Evolutionary conservation across 2,113 vertebrate genomes (phyloP).

Genomic region (Marmota flaviventris): DNA sequence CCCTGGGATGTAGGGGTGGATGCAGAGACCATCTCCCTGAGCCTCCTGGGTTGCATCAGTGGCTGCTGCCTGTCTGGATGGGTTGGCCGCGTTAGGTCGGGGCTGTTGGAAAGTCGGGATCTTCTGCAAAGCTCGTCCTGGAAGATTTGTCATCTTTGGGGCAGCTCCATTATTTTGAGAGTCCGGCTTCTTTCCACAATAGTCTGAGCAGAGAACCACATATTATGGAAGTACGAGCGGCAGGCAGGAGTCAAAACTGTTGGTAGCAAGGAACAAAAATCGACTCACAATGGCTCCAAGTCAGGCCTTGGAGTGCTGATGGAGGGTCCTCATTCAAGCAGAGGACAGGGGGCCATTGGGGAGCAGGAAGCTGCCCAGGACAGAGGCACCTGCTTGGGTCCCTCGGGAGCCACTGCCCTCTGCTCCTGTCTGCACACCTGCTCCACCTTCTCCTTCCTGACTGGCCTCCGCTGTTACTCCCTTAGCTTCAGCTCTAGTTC

Average conservation of each 20-base stretch:
- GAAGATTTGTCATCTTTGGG: not conserved
- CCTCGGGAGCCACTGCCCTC: not conserved
- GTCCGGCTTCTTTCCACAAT: not conserved
- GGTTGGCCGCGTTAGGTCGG: not conserved
- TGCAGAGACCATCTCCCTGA: not conserved
- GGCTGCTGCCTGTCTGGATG: accelerated
- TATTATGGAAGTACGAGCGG: not conserved
- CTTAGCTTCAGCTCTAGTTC: not conserved
- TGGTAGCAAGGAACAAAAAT: not conserved
- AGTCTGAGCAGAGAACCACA: not conserved
- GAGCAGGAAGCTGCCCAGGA: not conserved
- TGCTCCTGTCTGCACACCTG: not conserved
- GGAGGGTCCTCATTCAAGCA: not conserved
- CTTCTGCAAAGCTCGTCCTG: not conserved
- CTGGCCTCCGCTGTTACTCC: not conserved
- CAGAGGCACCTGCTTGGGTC: not conserved
- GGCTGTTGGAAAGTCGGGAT: not conserved
- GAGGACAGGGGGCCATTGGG: not conserved
- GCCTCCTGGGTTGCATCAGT: not conserved
- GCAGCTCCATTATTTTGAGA: not conserved
- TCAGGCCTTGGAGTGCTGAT: not conserved
- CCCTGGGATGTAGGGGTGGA: not conserved
- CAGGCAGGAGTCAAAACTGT: not conserved
- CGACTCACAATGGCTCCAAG: not conserved
- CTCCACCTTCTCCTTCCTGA: not conserved